Conservation (phyloP, 2,888 invertebrate species). For the Parnassius orleans region DNA sequence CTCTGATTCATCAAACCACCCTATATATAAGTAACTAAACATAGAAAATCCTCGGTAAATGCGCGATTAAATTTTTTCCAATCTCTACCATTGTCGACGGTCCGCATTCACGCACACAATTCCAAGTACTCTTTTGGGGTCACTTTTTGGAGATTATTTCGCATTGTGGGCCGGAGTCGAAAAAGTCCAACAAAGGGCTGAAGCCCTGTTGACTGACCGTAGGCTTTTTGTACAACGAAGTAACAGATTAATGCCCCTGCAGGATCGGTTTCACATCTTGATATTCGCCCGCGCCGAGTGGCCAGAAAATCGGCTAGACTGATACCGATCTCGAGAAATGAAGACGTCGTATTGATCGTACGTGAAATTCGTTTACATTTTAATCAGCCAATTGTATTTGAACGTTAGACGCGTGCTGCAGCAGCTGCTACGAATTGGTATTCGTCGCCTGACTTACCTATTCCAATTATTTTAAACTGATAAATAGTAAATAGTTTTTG, state of each 20-base stretch:
- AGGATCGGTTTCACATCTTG: constrained; percentile 61
- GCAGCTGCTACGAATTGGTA: constrained; percentile 22
- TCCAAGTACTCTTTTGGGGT: constrained; percentile 73
- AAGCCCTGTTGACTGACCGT: constrained; percentile 71
- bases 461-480: no score
- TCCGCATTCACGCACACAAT: constrained; percentile 54
- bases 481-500: no score
- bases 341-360: constrained; percentile 49
- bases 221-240: constrained; percentile 51
- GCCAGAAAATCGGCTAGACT: constrained; percentile 37
- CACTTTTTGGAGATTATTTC: constrained; percentile 78
- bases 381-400: constrained; percentile 32
- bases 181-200: constrained; percentile 61
- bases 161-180: constrained; percentile 67
- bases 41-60: constrained; percentile 54
- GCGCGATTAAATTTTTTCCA: constrained; percentile 64
- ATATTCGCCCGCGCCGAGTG: constrained; percentile 39
- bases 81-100: constrained; percentile 45
- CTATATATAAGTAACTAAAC: constrained; percentile 43
- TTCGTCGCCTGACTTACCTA: no score
- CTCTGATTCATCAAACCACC: constrained; percentile 9
- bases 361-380: constrained; percentile 57
- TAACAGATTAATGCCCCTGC: constrained; percentile 42
- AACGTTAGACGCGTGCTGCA: constrained; percentile 30
- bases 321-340: constrained; percentile 42